phyloP scores from a whole-genome alignment of 2,797 vertebrate species.

The Pangasius larnaudii region DNA sequence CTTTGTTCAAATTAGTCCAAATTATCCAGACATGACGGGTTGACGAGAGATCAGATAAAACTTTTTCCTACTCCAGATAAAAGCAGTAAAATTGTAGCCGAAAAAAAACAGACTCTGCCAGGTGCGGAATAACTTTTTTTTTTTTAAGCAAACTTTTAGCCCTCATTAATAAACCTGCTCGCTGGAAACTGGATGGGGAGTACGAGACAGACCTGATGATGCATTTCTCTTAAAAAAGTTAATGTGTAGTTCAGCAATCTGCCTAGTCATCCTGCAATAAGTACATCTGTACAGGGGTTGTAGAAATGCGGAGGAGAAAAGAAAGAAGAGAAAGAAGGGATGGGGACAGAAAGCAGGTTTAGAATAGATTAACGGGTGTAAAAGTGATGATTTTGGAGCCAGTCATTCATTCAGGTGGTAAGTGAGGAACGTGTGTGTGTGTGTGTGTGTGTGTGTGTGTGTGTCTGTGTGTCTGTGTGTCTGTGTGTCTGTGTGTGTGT shows the following conservation, averaged over 20 bases:
- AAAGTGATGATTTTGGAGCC: slow-evolving; percentile 30
- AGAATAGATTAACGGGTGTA: slow-evolving; percentile 26
- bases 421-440: neutral
- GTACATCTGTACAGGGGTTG: neutral
- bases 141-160: neutral
- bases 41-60: neutral
- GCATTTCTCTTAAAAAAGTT: neutral
- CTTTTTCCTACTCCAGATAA: neutral
- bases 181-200: neutral
- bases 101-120: neutral
- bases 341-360: slow-evolving; percentile 12
- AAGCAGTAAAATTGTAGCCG: neutral
- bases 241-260: neutral
- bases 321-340: neutral
- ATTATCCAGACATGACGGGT: neutral
- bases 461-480: no score
- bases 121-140: neutral
- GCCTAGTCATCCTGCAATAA: slow-evolving; percentile 7
- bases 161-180: neutral
- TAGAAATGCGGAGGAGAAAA: neutral
- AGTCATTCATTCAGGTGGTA: slow-evolving; percentile 19
- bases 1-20: neutral
- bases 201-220: neutral
- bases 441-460: neutral
- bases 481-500: neutral